Percentiles rank a stretch among this genome's conserved stretches.
These are phyloP conservation scores for Hypothenemus hampei DNA, from an alignment of 1,140 invertebrate species.

Conservation along the genomic window DNA sequence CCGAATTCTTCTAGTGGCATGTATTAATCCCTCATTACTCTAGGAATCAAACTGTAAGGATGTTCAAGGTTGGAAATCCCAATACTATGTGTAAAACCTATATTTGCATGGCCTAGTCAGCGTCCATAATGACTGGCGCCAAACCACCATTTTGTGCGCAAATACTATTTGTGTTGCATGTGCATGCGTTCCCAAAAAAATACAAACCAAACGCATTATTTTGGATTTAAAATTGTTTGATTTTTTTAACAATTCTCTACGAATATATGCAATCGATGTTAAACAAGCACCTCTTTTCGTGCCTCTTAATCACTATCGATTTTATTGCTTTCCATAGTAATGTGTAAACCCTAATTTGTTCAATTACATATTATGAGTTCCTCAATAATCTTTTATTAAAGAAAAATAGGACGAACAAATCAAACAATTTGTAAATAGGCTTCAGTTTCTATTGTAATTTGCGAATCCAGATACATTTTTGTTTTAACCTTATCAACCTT, in stretches of 20 bases:
- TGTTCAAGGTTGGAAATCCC: conserved; percentile 4
- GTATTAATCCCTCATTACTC: not conserved
- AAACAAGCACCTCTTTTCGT: too few relatives aligned
- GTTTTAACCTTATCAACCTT: too few relatives aligned
- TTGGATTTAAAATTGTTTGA: conserved; percentile 6
- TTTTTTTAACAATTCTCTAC: not conserved
- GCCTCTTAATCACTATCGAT: too few relatives aligned
- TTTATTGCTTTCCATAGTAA: too few relatives aligned
- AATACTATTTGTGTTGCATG: conserved; percentile 37
- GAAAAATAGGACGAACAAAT: too few relatives aligned
- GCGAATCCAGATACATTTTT: too few relatives aligned
- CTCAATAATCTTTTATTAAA: too few relatives aligned
- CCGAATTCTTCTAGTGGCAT: conserved; percentile 2
- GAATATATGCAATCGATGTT: too few relatives aligned
- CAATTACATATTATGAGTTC: too few relatives aligned
- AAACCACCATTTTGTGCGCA: conserved; percentile 40
- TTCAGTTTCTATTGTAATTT: too few relatives aligned
- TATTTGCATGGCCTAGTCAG: conserved; percentile 14
- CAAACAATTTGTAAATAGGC: too few relatives aligned
- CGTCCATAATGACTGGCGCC: conserved; percentile 35
- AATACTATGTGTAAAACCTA: conserved; percentile 8
- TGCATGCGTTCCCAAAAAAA: conserved; percentile 39
- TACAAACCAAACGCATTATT: conserved; percentile 29
- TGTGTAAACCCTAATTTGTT: too few relatives aligned
- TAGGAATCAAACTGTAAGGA: conserved; percentile 1